phyloP scores from a whole-genome alignment of 92 coral and sea anemone species.

The Zoanthus solanderi region DNA sequence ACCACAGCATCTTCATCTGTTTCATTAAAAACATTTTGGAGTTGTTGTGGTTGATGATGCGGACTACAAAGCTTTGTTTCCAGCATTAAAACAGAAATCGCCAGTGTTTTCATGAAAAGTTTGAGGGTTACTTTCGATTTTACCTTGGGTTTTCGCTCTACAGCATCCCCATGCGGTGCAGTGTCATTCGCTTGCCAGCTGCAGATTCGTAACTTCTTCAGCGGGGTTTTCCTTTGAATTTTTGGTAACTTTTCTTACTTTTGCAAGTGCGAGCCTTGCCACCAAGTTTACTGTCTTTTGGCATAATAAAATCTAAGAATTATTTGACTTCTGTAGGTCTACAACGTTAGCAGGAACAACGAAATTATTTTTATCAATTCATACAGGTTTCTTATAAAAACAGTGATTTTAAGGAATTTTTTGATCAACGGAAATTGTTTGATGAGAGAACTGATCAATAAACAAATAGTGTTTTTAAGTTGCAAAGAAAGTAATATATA shows the following conservation, averaged over 20 bases:
- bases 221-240: neutral
- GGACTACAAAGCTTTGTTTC: neutral
- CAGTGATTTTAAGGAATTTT: neutral
- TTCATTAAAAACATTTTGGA: neutral
- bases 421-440: neutral
- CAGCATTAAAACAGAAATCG: neutral
- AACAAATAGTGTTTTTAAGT: neutral
- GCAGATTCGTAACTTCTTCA: neutral
- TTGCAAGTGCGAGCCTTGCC: neutral
- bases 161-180: neutral
- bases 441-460: too few relatives aligned
- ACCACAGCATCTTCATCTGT: neutral
- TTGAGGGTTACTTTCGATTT: neutral
- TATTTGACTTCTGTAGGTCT: neutral
- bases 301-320: neutral
- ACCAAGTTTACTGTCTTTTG: neutral
- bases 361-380: conserved; percentile 1
- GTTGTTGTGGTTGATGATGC: neutral
- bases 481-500: neutral
- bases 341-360: conserved; percentile 5
- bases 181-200: neutral
- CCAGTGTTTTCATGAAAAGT: neutral
- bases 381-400: neutral
- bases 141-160: neutral
- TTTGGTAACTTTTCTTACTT: neutral